Evolutionary conservation across 30 jellyfish, hydroid and myxozoan species (phyloP).

Genomic region (Haliclystus octoradiatus): DNA sequence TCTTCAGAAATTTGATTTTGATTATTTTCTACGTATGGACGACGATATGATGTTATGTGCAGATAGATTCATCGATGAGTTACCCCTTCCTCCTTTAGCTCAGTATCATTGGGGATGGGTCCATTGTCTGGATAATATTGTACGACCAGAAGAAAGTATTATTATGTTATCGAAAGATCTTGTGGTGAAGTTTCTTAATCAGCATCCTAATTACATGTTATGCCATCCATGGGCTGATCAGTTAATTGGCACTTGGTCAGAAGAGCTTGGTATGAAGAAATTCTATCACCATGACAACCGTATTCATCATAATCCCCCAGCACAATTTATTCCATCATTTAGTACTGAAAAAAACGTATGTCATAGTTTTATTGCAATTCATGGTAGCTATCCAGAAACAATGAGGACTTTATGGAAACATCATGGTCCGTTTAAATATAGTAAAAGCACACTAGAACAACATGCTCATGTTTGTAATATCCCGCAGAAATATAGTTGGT

Average conservation of each 20-base stretch:
- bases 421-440: too few species aligned
- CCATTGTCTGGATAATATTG: slow-evolving; percentile 42
- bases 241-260: slow-evolving; percentile 70
- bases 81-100: slow-evolving; percentile 40
- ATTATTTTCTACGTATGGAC: slow-evolving; percentile 64
- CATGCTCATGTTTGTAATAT: too few species aligned
- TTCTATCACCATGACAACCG: slow-evolving; percentile 52
- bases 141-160: slow-evolving; percentile 80
- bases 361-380: slow-evolving; percentile 53
- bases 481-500: too few species aligned
- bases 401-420: slow-evolving; percentile 57
- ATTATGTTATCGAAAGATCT: slow-evolving; percentile 59
- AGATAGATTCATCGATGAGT: slow-evolving; percentile 36
- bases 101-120: slow-evolving; percentile 62
- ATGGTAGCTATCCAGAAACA: slow-evolving; percentile 69
- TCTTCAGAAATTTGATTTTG: slow-evolving; percentile 51
- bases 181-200: slow-evolving; percentile 43
- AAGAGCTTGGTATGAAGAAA: slow-evolving; percentile 16
- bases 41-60: slow-evolving; percentile 69
- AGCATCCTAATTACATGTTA: slow-evolving; percentile 22
- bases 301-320: slow-evolving; percentile 71
- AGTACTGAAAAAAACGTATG: slow-evolving; percentile 24
- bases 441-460: too few species aligned
- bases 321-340: neutral
- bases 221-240: slow-evolving; percentile 94